Percentiles rank a stretch among this genome's conserved stretches.
Evolutionary conservation across 2,797 vertebrate genomes (phyloP).

Genomic region (Sebastes minor): DNA sequence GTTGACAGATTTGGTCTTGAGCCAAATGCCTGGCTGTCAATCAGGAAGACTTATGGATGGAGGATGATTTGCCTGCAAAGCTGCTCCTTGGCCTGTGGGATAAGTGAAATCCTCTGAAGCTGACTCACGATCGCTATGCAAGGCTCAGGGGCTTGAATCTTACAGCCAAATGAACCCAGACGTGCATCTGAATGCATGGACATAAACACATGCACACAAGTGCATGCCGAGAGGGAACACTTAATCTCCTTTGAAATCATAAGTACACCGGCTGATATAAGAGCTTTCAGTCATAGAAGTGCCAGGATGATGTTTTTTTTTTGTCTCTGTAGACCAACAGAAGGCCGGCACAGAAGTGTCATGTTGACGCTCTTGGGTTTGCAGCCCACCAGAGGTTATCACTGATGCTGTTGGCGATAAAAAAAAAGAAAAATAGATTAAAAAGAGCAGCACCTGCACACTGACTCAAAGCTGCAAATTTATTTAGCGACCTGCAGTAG

Average conservation of each 20-base stretch:
- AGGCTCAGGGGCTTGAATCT: slow-evolving; percentile 45
- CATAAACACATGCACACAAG: slow-evolving; percentile 18
- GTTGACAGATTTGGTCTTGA: slow-evolving; percentile 50
- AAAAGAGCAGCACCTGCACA: not conserved
- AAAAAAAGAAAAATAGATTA: slow-evolving; percentile 20
- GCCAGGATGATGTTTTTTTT: not conserved
- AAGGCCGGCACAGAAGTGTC: slow-evolving; percentile 5
- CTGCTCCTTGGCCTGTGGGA: slow-evolving; percentile 64
- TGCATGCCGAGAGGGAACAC: slow-evolving; percentile 15
- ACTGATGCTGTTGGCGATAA: slow-evolving; percentile 42
- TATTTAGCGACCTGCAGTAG: not conserved
- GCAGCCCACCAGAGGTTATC: slow-evolving; percentile 33
- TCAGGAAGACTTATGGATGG: slow-evolving; percentile 68
- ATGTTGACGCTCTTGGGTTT: slow-evolving; percentile 23
- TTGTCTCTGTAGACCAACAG: not conserved
- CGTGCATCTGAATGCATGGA: not conserved
- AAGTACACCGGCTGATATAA: slow-evolving; percentile 24
- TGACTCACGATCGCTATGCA: slow-evolving; percentile 47
- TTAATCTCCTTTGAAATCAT: slow-evolving; percentile 61
- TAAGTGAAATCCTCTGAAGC: slow-evolving; percentile 68
- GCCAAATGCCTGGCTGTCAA: slow-evolving; percentile 61
- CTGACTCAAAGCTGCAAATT: not conserved
- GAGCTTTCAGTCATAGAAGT: slow-evolving; percentile 8
- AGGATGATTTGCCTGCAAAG: slow-evolving; percentile 73
- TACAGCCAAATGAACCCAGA: slow-evolving; percentile 53